Base-by-base conservation (phyloP, 2,113 vertebrate species). In the Megalops atlanticus region DNA sequence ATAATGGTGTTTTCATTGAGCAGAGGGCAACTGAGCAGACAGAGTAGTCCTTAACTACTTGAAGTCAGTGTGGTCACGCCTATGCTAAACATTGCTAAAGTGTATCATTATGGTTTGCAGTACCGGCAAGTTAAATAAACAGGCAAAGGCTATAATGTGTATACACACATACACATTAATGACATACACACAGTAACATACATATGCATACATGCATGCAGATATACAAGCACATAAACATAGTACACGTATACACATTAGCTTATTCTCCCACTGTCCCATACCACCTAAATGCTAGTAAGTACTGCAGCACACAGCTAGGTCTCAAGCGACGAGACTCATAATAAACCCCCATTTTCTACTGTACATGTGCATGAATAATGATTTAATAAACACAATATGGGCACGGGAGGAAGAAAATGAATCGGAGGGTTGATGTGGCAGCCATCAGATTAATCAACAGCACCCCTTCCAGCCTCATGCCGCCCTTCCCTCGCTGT, bases 351-450 rank as follows among this genome's bases (percentile, higher is more conserved):
- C 12, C 21, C 11, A 52, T 52, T 58, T 24, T 58, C 52, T 4
- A 8, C 52, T n/a, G 24, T 58, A 58, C 3, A 5, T 8, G 21
- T 18, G 2, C 0, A 4, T 58, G 52, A 58, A 58, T 58, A 58
- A 24, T n/a, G 8, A n/a, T 24, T 24, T 58, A 14, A 14, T 58
- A 4, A 58, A 18, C 52, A 24, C 3, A n/a, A 18, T n/a, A 16
- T 49, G 24, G 6, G 16, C 14, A 18, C 49, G 11, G 12, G 49
- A 18, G 11, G 49, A 52, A 3, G 49, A 18, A 18, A 18, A 52
- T 41, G n/a, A 72, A 84, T 80, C 38, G n/a, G n/a, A 43, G 47
- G 35, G 40, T 11, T 21, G 24, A 72, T 80, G 70, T 79, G 43
- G 74, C 41, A 75, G 33, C 40, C 39, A 31, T 72, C 27, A 31